Evolutionary conservation across 92 coral and sea anemone genomes (phyloP), one percentile per base, ranked within the genome.

Genomic region (Actinostola sp.): DNA sequence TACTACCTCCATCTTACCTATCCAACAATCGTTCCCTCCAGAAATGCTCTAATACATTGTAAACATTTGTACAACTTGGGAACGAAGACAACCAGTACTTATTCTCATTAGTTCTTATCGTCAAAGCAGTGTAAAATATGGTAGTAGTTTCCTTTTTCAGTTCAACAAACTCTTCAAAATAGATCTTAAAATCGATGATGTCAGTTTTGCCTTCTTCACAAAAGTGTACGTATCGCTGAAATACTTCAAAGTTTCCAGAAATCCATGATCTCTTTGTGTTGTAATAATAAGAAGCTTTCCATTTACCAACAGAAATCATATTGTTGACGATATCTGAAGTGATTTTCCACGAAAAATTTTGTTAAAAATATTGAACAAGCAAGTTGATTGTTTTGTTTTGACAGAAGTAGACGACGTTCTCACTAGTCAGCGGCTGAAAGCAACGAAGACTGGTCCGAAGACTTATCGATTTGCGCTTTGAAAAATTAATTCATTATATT

Each of bases 71-170:
- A 57, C 99, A 80, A 56, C 91, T 92, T 31, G 48, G 55, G 31
- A 95, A 68, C 10, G 99, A 95, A 0, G 99, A 92, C 52, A 95
- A 95, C 99, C 99, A 95, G 68, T 76, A 78, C 58, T 92, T 89
- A 32, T 77, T 88, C 23, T 58, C 74, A 60, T 77, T 77, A 4
- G 75, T 72, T 34, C 87, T 63, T 53, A 95, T 71, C 58, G 97
- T 89, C 54, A 95, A 77, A 3, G 99, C 99, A 41, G 87, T 78
- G 59, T 84, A 95, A 54, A 95, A 80, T 0, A 95, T 19, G 9
- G 75, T 75, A 14, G 92, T 89, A 14, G 86, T 88, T 71, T 92
- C 91, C 45, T 82, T 89, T 54, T 85, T 86, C 21, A 95, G 77
- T 75, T 95, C 95, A 21, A 87, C 57, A 53, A 84, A 92, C 33